Evolutionary conservation across 1,140 invertebrate species (phyloP), one percentile per base, ranked within the genome.

Genomic region (Aphis gossypii): DNA sequence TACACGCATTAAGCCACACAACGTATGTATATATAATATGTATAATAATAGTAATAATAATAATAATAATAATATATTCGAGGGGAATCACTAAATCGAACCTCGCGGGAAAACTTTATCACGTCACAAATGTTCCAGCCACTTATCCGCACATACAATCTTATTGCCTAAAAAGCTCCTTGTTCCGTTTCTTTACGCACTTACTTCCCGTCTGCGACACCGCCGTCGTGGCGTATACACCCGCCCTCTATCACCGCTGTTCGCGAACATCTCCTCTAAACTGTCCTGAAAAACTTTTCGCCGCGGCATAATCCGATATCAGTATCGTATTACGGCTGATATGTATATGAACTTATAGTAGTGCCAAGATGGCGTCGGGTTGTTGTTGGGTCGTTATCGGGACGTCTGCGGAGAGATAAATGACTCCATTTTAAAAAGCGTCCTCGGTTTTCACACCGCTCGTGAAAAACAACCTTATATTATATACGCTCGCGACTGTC

Each of bases 301-400:
- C 88, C 91, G 56, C 38, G 90, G 90, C 91, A 92, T 92, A 92
- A 92, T 92, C 91, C 82, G 92, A 86, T 93, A 86, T 93, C 82
- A 41, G 76, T 93, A 86, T 93, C 92, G 92, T 93, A 86, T 84
- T 93, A 93, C 92, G 82, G 92, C 38, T 84, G 92, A 82, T 92
- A 92, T 86, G 92, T 93, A 93, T 86, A 93, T 86, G 92, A 93
- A 92, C 91, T 92, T 92, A 76, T 76, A 76, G 60, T 76, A 83
- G 91, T 92, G 91, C 91, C 92, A 93, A 93, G 92, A 93, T 93
- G 92, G 92, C 92, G 92, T 83, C 92, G 91, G 91, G 91, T 92
- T 92, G 92, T 93, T 86, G 92, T 86, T 84, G 76, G 82, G 92
- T 93, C 82, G 92, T 93, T 93, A 93, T 93, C 92, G 92, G 92